Conservation (phyloP, 92 coral and sea anemone genomes). For the Diadumene lineata region DNA sequence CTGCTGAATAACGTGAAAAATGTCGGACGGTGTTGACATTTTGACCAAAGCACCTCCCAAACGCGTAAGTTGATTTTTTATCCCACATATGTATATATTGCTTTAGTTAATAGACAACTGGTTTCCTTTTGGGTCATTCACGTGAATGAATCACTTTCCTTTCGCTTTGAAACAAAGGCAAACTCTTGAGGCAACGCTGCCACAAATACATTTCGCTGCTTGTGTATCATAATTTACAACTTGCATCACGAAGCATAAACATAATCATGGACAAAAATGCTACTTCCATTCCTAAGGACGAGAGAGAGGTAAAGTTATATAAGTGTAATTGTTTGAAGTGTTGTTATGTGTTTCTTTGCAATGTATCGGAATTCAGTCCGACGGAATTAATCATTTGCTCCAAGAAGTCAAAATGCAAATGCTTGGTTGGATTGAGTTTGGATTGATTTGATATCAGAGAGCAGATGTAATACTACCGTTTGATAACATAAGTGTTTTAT, state of each 20-base stretch:
- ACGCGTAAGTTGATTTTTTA: slow-evolving; percentile 23
- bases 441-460: not conserved
- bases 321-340: not conserved
- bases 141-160: slow-evolving; percentile 10
- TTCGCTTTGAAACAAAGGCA: slow-evolving; percentile 1
- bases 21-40: slow-evolving; percentile 29
- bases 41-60: slow-evolving; percentile 33
- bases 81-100: no score
- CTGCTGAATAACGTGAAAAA: slow-evolving; percentile 4
- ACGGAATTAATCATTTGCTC: not conserved
- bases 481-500: not conserved
- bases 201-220: not conserved
- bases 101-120: not conserved
- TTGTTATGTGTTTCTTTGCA: not conserved
- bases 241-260: not conserved
- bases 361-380: not conserved
- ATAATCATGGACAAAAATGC: slow-evolving; percentile 4
- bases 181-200: not conserved
- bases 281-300: slow-evolving; percentile 3
- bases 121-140: slow-evolving; percentile 21
- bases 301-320: slow-evolving; percentile 5
- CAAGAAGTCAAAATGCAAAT: not conserved
- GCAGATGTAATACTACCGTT: not conserved
- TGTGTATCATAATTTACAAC: not conserved
- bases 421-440: slow-evolving; percentile 9